Base-by-base conservation (phyloP, 2,888 invertebrate genomes). In the Agelastica alni region DNA sequence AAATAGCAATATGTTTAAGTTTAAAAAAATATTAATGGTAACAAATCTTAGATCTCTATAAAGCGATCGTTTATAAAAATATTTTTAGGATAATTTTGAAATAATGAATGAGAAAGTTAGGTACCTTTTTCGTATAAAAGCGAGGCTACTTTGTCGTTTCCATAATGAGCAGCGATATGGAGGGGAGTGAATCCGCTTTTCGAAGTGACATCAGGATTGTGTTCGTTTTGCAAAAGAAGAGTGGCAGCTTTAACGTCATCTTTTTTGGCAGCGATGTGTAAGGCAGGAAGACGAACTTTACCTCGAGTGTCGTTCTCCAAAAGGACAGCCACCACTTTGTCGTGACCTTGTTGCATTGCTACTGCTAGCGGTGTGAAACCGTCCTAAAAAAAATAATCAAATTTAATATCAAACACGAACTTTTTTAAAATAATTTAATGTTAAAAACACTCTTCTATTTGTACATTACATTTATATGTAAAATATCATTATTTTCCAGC, bases 211-310 rank as follows among this genome's bases (percentile, higher is more conserved):
- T 98, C 97, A 0, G 97, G 95, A 77, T 96, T 96, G 78, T 94
- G 93, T 74, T 96, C 96, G 77, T 94, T 96, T 83, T 89, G 78
- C 61, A 97, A 81, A 31, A 98, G 81, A 48, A 98, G 79, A 9
- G 91, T 89, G 2, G 97, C 97, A 3, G 97, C 96, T 78, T 94
- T 96, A 53, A 94, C 93, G 74, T 99, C 98, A 75, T 99, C 96
- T 73, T 99, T 99, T 79, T 98, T 99, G 39, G 98, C 97, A 12
- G 98, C 98, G 64, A 98, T 98, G 77, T 98, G 98, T 48, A 99
- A 81, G 1, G 98, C 97, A 1, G 98, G 98, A 62, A 99, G 80
- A 52, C 96, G 85, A 5, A 97, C 95, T 78, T 96, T 97, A 53
- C 97, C 96, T 60, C 95, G 84, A 17, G 95, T 93, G 80, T 99